Base-by-base conservation (phyloP, 2,888 invertebrate genomes). In the Erebia palarica region DNA sequence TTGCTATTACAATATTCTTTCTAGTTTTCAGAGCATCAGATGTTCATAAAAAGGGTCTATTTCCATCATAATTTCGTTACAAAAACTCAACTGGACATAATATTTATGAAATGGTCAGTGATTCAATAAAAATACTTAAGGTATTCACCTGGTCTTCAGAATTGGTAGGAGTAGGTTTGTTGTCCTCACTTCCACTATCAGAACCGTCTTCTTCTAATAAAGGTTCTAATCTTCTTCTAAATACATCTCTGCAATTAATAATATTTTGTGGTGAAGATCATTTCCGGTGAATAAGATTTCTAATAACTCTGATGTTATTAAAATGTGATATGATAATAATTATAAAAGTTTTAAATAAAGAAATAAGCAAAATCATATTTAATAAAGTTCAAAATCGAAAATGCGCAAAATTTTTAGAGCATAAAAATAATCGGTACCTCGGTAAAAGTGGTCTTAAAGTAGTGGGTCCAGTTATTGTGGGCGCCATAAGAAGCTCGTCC, bases 131-230 rank as follows among this genome's bases (percentile, higher is more conserved):
- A 60, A 55, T 70, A 68, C 61, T 63, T 72, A 69, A 78, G 78
- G 87, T 92, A 91, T 91, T 92, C 94, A 93, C 93, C 93, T 93
- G 94, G 86, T 92, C 91, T 13, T 92, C 92, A 65, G 92, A 90
- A 77, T 93, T 90, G 78, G 93, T 92, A 75, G 93, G 91, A 11
- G 93, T 91, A 1, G 90, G 86, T 71, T 93, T 93, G 78, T 92
- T 91, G 72, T 93, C 90, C 79, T 91, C 91, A 68, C 92, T 91
- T 71, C 83, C 90, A 78, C 95, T 95, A 81, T 96, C 96, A 21
- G 96, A 96, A 73, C 94, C 95, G 47, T 97, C 97, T 89, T 97
- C 97, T 88, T 97, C 97, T 76, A 96, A 95, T 8, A 97, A 94
- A 65, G 97, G 97, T 85, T 97, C 97, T 82, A 97, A 89, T 78